These are phyloP conservation scores for Patella depressa DNA, from an alignment of 2,888 invertebrate species.

Conservation along the genomic window DNA sequence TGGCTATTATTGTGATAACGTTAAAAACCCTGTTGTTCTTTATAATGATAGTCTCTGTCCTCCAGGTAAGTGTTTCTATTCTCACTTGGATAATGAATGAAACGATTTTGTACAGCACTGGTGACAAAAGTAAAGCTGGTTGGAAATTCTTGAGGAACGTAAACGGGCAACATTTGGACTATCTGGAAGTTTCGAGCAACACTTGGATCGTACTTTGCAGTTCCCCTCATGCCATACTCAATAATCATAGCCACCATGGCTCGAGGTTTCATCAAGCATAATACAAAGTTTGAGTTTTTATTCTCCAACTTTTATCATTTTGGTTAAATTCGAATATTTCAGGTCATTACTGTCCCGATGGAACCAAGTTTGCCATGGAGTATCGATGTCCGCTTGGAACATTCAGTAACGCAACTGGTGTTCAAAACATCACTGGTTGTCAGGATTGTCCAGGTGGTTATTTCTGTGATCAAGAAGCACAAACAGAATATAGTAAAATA, in stretches of 20 bases:
- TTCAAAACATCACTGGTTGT: slow-evolving; percentile 57
- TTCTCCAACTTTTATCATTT: too few species aligned
- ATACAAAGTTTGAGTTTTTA: too few species aligned
- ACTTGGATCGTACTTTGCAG: too few species aligned
- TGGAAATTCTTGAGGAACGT: too few species aligned
- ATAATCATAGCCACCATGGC: too few species aligned
- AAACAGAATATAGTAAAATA: slow-evolving; percentile 54
- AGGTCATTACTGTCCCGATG: slow-evolving; percentile 67
- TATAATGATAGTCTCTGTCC: slow-evolving; percentile 62
- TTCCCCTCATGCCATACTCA: too few species aligned
- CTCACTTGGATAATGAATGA: too few species aligned
- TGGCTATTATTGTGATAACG: slow-evolving; percentile 63
- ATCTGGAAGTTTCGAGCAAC: too few species aligned
- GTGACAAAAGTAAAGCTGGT: too few species aligned
- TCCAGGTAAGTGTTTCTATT: slow-evolving; percentile 45
- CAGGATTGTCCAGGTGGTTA: slow-evolving; percentile 66
- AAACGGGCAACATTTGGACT: too few species aligned
- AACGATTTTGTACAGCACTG: too few species aligned
- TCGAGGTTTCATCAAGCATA: too few species aligned
- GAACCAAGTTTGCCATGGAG: slow-evolving; percentile 60
- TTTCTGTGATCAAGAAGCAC: slow-evolving; percentile 64
- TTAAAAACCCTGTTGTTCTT: slow-evolving; percentile 59
- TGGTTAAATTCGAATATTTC: slow-evolving; percentile 1
- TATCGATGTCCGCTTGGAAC: slow-evolving; percentile 64
- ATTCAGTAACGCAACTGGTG: slow-evolving; percentile 60